Percentiles rank a stretch among this genome's conserved stretches.
Evolutionary conservation across 2,113 vertebrate genomes (phyloP).

Genomic region (Ivindomyrus marchei): DNA sequence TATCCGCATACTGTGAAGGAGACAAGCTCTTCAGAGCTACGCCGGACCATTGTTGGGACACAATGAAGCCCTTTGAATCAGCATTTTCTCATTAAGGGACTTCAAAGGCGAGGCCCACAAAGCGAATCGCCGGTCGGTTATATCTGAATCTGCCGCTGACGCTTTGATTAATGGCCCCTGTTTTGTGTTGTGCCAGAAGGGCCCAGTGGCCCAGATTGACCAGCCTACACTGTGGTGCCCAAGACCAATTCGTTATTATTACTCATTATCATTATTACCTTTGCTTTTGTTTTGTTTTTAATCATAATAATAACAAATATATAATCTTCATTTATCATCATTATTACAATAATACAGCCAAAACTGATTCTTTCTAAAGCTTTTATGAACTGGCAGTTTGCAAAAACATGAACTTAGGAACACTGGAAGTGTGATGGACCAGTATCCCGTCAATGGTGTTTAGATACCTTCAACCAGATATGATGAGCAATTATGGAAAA

Average conservation of each 20-base stretch:
- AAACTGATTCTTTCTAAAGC: not conserved
- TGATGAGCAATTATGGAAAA: not conserved
- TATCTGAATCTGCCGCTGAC: not conserved
- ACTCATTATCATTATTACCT: not conserved
- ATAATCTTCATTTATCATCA: not conserved
- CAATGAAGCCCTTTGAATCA: slow-evolving; percentile 4
- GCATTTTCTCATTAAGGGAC: not conserved
- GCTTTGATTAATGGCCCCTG: slow-evolving; percentile 2
- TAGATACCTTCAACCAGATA: not conserved
- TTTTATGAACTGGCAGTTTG: not conserved
- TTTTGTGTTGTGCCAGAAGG: not conserved
- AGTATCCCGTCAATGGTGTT: not conserved
- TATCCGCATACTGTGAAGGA: not conserved
- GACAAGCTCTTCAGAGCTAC: not conserved
- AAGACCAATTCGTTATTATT: not conserved
- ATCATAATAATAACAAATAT: not conserved
- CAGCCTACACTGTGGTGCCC: not conserved
- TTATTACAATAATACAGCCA: not conserved
- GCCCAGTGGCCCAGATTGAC: not conserved
- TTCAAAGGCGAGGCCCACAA: not conserved
- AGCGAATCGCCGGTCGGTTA: not conserved
- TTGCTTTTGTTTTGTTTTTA: not conserved
- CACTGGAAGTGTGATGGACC: not conserved
- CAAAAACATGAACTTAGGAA: not conserved
- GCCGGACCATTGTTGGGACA: not conserved